phyloP scores from a whole-genome alignment of 2,888 invertebrate genomes.

The Cantharis lateralis region DNA sequence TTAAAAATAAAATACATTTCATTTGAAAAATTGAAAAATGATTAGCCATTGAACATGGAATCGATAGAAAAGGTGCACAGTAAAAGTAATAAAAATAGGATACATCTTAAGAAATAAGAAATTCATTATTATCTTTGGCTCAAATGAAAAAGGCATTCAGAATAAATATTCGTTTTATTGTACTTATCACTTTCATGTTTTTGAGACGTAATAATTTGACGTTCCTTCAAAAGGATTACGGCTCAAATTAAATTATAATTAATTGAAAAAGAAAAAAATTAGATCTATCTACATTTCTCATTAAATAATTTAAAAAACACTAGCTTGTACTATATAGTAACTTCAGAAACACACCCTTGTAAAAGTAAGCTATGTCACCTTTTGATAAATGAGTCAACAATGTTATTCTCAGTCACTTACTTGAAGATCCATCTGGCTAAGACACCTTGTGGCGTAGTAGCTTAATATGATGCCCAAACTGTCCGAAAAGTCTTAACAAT shows the following conservation, averaged over 20 bases:
- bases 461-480: background rate
- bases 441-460: background rate
- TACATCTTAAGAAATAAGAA: too few species aligned
- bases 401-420: slow-evolving; percentile 4
- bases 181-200: too few species aligned
- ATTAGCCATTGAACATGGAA: too few species aligned
- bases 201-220: too few species aligned
- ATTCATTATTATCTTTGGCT: too few species aligned
- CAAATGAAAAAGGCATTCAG: too few species aligned
- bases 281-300: background rate
- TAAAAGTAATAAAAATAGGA: too few species aligned
- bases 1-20: too few species aligned
- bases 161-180: too few species aligned
- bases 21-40: too few species aligned
- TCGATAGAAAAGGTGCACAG: background rate
- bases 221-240: background rate
- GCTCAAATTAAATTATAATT: background rate
- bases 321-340: background rate
- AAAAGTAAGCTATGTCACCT: background rate
- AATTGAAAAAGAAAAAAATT: background rate
- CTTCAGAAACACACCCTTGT: background rate
- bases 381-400: background rate
- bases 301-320: background rate
- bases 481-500: background rate
- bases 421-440: slow-evolving; percentile 2